Conservation (phyloP, 92 coral and sea anemone genomes). For the Parazoanthus atlanticus region DNA sequence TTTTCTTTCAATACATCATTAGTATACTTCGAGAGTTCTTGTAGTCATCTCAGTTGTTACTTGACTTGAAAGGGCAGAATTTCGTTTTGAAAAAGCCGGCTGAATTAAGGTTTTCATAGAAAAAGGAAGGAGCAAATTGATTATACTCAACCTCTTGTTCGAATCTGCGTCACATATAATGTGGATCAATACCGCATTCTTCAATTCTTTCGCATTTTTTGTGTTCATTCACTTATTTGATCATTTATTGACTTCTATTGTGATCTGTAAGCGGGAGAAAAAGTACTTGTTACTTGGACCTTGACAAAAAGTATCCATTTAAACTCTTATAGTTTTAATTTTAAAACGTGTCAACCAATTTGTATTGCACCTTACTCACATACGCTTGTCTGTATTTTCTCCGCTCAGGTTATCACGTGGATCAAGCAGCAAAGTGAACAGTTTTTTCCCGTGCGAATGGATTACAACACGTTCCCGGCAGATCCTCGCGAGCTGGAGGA, state of each 20-base stretch:
- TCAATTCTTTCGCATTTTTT: too few relatives aligned
- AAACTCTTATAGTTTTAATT: not conserved
- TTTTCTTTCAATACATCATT: not conserved
- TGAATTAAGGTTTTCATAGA: not conserved
- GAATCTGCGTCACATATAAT: not conserved
- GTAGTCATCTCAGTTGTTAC: too few relatives aligned
- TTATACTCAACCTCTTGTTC: not conserved
- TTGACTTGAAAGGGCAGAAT: not conserved
- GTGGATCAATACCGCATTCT: not conserved
- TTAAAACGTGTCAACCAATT: not conserved
- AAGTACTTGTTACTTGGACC: not conserved
- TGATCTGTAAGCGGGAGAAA: not conserved
- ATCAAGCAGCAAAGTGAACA: constrained; percentile 95
- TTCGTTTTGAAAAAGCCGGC: not conserved
- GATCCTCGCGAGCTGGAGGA: constrained; percentile 89
- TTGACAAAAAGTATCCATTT: not conserved
- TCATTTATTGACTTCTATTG: not conserved
- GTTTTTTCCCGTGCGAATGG: constrained; percentile 94
- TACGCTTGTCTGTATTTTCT: not conserved
- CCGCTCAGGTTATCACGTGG: constrained; percentile 88
- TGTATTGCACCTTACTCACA: not conserved
- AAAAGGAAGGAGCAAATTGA: not conserved
- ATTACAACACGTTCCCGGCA: constrained; percentile 86
- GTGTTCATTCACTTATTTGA: not conserved
- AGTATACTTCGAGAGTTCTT: too few relatives aligned